A percentile compares a stretch with the other conserved stretches of the same genome.
Evolutionary conservation across 2,113 vertebrate genomes (phyloP).

Genomic region (Labeo rohita): DNA sequence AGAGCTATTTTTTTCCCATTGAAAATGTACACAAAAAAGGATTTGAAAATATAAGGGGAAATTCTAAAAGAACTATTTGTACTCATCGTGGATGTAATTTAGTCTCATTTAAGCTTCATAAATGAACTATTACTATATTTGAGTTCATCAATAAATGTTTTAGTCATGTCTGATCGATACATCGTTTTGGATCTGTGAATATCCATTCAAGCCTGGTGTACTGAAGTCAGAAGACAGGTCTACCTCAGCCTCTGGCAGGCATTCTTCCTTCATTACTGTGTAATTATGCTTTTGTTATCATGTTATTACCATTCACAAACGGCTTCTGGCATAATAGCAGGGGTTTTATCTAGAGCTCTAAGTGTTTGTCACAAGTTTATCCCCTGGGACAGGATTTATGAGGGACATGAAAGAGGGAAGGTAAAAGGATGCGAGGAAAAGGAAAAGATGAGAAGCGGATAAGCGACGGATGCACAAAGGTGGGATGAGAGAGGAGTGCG

Average conservation of each 20-base stretch:
- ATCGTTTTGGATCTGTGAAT: background rate
- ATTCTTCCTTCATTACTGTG: constrained; percentile 19
- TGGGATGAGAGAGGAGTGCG: constrained; percentile 11
- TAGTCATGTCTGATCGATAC: constrained; percentile 2
- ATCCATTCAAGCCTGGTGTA: background rate
- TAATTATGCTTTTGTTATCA: constrained; percentile 34
- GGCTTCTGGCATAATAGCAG: constrained; percentile 15
- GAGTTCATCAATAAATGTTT: background rate
- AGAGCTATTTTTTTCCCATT: background rate
- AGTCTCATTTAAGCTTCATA: constrained; percentile 23
- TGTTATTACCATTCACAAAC: constrained; percentile 37
- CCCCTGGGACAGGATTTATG: constrained; percentile 33
- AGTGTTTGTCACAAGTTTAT: constrained; percentile 46
- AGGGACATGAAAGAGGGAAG: constrained; percentile 24
- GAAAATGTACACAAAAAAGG: background rate
- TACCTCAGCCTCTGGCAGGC: background rate
- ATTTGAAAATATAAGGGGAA: background rate
- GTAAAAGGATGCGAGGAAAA: constrained; percentile 11
- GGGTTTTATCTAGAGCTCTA: constrained; percentile 31
- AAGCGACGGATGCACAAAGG: constrained; percentile 4
- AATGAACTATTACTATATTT: constrained; percentile 30
- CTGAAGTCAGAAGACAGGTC: background rate
- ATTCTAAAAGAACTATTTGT: background rate
- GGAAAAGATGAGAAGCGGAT: constrained; percentile 6
- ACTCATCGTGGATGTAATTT: background rate